Evolutionary conservation across 2,797 vertebrate genomes (phyloP), one percentile per base, ranked within the genome.

Genomic region (Carcharodon carcharias): DNA sequence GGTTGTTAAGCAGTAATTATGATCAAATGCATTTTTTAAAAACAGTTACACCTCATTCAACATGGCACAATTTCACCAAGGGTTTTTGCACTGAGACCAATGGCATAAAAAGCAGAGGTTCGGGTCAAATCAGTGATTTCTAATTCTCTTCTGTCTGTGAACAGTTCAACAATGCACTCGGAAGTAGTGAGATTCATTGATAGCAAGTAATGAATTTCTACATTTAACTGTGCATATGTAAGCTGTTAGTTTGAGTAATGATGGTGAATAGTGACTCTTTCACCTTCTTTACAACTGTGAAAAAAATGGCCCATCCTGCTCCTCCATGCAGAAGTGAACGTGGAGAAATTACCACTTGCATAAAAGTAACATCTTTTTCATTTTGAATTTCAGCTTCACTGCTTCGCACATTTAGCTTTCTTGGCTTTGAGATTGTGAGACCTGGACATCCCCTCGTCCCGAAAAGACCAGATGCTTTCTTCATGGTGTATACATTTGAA

Each of bases 361-460:
- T 58, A 45, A 80, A 18, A 89, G 11, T 31, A 7, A 0, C 50
- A 77, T 85, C 69, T 80, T 69, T 96, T 91, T 87, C 31, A 14
- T 80, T 80, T 67, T 14, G 71, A 11, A 23, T 96, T 50, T 35
- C 97, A 99, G 99, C 99, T 97, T 98, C 99, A 96, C 97, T 99
- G 97, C 98, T 99, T 97, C 98, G 99, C 94, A 99, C 99, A 77
- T 99, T 99, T 98, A 98, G 99, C 98, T 99, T 99, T 98, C 98
- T 99, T 98, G 99, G 99, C 99, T 99, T 99, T 99, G 99, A 99
- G 99, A 99, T 99, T 99, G 99, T 99, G 98, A 99, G 98, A 99
- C 99, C 99, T 96, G 99, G 99, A 98, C 99, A 99, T 98, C 98
- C 99, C 98, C 99, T 99, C 97, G 98, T 99, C 98, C 99, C 99